phyloP scores from a whole-genome alignment of 1,140 invertebrate species.

The Apis cerana region DNA sequence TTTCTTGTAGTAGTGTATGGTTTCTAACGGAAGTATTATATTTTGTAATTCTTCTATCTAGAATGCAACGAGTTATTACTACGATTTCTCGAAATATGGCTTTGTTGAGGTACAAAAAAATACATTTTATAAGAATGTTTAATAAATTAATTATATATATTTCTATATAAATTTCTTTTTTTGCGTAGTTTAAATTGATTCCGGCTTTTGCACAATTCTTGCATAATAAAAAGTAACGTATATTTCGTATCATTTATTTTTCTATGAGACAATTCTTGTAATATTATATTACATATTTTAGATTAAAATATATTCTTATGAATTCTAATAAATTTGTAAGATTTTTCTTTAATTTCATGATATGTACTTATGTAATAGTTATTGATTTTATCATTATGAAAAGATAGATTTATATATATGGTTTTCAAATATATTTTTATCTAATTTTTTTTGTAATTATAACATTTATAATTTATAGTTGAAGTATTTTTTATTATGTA shows the following conservation, averaged over 20 bases:
- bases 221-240: background rate
- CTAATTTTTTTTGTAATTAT: background rate
- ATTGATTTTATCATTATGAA: background rate
- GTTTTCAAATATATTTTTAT: background rate
- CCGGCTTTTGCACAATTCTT: background rate
- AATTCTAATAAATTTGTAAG: background rate
- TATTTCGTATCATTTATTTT: background rate
- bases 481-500: background rate
- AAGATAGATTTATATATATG: background rate
- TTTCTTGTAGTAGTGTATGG: background rate
- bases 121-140: background rate
- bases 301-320: background rate
- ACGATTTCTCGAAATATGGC: slow-evolving; percentile 73
- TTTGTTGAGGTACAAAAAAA: slow-evolving; percentile 69
- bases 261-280: background rate
- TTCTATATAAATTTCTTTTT: background rate
- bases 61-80: slow-evolving; percentile 69
- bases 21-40: slow-evolving; percentile 3
- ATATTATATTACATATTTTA: background rate
- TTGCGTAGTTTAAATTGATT: background rate
- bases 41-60: slow-evolving; percentile 2
- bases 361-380: slow-evolving; percentile 36
- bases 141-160: background rate
- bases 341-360: background rate
- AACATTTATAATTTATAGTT: background rate